Conservation (phyloP, 2,888 invertebrate genomes). For the Agapetus fuscipes region DNA sequence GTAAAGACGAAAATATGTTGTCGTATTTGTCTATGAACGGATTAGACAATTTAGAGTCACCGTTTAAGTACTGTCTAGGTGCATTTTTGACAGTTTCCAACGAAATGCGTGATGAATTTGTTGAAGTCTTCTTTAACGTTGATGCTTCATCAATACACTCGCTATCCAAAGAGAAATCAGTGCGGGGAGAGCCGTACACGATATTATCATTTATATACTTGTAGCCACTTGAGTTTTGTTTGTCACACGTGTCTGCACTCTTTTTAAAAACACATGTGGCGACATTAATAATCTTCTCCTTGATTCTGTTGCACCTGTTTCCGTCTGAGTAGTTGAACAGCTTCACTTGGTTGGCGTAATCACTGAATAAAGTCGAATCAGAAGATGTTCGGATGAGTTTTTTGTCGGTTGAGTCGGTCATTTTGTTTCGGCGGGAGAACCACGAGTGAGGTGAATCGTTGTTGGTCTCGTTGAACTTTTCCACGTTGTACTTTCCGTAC, state of each 20-base stretch:
- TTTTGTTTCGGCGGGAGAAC: slow-evolving; percentile 33
- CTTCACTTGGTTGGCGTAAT: slow-evolving; percentile 41
- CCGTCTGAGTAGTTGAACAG: slow-evolving; percentile 35
- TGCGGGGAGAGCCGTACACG: slow-evolving; percentile 10
- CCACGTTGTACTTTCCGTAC: slow-evolving; percentile 45
- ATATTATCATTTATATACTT: slow-evolving; percentile 17
- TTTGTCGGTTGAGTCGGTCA: slow-evolving; percentile 22
- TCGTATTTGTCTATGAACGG: too few relatives aligned
- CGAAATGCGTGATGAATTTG: too few relatives aligned
- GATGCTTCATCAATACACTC: too few relatives aligned
- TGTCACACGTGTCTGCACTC: background rate
- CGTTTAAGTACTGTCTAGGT: too few relatives aligned
- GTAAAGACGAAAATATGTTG: slow-evolving; percentile 16
- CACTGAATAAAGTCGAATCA: slow-evolving; percentile 44
- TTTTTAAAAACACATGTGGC: slow-evolving; percentile 2
- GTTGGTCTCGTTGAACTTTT: slow-evolving; percentile 39
- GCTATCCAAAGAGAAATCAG: too few relatives aligned
- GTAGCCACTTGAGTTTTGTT: slow-evolving; percentile 1
- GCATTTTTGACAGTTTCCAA: background rate
- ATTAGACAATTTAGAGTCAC: background rate
- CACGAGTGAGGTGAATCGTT: slow-evolving; percentile 44
- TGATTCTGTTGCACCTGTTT: slow-evolving; percentile 20
- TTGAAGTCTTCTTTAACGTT: background rate
- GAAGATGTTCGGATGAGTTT: slow-evolving; percentile 34
- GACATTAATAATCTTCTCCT: slow-evolving; percentile 9